These are phyloP conservation scores for Enteromius viviparus DNA, from an alignment of 2,797 vertebrate genomes.

Conservation along the genomic window DNA sequence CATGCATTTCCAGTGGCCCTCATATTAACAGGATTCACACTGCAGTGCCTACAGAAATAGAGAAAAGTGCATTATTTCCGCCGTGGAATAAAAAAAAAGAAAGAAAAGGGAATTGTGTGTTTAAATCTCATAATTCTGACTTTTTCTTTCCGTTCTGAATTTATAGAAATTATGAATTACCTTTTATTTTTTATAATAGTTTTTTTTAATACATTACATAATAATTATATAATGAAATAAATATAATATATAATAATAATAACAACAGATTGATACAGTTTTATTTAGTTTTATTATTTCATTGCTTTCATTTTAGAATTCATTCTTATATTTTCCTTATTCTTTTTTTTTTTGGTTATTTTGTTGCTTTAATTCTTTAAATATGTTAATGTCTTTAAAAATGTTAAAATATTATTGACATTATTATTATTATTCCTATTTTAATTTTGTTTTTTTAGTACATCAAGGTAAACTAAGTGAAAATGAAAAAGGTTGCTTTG, in stretches of 20 bases:
- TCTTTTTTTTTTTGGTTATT: background rate
- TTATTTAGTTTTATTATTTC: background rate
- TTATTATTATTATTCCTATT: background rate
- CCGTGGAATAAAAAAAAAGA: background rate
- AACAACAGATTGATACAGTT: background rate
- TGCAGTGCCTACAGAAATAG: background rate
- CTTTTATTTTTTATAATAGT: background rate
- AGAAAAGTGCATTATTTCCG: background rate
- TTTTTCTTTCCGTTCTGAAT: background rate
- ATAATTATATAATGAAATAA: too few species aligned
- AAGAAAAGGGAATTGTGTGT: background rate
- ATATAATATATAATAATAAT: too few species aligned
- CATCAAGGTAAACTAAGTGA: background rate
- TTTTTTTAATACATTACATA: too few species aligned
- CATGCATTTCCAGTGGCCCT: background rate
- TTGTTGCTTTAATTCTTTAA: background rate
- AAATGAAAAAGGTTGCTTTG: background rate
- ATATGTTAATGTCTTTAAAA: background rate
- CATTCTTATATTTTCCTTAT: background rate
- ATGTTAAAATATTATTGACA: background rate
- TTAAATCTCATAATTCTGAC: background rate
- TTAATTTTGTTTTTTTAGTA: background rate
- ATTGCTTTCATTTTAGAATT: background rate
- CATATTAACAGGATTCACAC: conserved; percentile 10
- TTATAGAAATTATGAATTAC: background rate